These are phyloP conservation scores for Hyles vespertilio DNA, from an alignment of 1,140 invertebrate species.

Conservation along the genomic window DNA sequence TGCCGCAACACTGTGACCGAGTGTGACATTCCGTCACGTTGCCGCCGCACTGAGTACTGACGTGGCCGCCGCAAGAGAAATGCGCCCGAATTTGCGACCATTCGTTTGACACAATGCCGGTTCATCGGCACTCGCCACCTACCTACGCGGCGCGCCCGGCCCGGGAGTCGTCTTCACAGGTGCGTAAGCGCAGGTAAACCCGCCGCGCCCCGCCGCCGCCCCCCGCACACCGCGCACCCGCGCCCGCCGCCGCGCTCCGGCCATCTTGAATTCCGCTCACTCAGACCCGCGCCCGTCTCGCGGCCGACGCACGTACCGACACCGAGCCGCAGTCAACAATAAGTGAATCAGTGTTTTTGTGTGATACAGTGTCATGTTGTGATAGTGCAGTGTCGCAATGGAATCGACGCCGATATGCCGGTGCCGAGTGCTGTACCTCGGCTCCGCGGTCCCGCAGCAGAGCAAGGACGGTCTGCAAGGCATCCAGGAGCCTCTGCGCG, in stretches of 20 bases:
- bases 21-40: conserved; percentile 65
- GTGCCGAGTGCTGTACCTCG: conserved; percentile 98
- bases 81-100: conserved; percentile 68
- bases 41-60: conserved; percentile 45
- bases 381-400: conserved; percentile 69
- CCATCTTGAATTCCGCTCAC: conserved; percentile 74
- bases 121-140: conserved; percentile 59
- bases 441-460: conserved; percentile 96
- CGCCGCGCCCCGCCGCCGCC: conserved; percentile 22
- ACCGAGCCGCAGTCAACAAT: conserved; percentile 27
- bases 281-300: conserved; percentile 63
- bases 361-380: conserved; percentile 67
- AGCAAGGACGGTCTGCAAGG: conserved; percentile 98
- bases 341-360: conserved; percentile 43
- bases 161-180: conserved; percentile 60
- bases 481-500: conserved; percentile 96
- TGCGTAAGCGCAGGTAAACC: conserved; percentile 67
- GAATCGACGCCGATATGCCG: conserved; percentile 94
- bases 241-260: conserved; percentile 28
- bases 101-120: conserved; percentile 70
- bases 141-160: conserved; percentile 15
- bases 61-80: conserved; percentile 51
- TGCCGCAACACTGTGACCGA: conserved; percentile 53
- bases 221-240: conserved; percentile 21
- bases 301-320: conserved; percentile 50